Conservation (phyloP, 2,888 invertebrate genomes). For the Mesodorylaimus sp. region DNA sequence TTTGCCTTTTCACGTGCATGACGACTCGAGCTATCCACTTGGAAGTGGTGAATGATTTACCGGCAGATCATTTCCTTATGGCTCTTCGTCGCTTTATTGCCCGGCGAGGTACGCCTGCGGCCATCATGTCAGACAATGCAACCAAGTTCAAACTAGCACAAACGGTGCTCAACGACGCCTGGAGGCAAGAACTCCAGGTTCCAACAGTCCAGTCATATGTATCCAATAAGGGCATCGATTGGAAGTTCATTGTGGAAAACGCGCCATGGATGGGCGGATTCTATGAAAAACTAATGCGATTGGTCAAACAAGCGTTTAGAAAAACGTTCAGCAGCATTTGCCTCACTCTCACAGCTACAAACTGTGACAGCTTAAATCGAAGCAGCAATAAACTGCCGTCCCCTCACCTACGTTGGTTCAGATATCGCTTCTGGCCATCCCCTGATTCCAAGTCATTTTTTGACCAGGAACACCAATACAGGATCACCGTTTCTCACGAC, state of each 20-base stretch:
- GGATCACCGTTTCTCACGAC: no score
- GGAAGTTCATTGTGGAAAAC: conserved; percentile 30
- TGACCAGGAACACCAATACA: no score
- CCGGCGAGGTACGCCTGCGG: conserved; percentile 22
- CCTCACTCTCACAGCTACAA: no score
- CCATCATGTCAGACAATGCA: conserved; percentile 31
- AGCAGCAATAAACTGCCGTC: no score
- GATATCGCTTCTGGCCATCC: no score
- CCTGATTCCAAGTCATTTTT: no score
- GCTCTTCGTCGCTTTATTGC: conserved; percentile 26
- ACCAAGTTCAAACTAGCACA: conserved; percentile 29
- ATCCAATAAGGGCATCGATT: conserved; percentile 14
- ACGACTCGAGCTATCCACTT: conserved; percentile 30
- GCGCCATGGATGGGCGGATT: conserved; percentile 35
- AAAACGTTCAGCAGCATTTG: no score
- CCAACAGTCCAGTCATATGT: conserved; percentile 5
- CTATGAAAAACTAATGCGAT: conserved; percentile 32
- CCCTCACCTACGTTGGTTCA: no score
- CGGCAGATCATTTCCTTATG: conserved; percentile 22
- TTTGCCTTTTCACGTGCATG: conserved; percentile 31
- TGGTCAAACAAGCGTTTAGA: conserved; percentile 28
- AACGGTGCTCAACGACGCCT: conserved; percentile 25
- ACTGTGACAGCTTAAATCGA: no score
- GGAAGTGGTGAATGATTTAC: conserved; percentile 25
- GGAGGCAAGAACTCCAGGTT: no score